Evolutionary conservation across 2,113 vertebrate genomes (phyloP).

Genomic region (Phasianus colchicus): DNA sequence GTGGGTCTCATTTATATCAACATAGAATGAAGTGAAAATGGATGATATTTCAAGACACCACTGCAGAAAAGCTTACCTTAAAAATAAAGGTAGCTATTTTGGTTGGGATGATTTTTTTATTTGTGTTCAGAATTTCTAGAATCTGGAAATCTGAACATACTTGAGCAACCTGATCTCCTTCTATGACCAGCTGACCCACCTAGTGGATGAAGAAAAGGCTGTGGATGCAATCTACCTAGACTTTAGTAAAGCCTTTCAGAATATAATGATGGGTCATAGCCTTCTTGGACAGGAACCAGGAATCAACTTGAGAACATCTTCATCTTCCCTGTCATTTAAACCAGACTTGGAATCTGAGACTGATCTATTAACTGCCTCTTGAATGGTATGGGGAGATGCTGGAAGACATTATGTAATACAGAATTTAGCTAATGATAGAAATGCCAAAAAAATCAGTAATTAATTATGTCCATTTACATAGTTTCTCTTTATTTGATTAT

Average conservation of each 20-base stretch:
- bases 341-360: neutral
- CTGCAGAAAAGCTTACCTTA: no score
- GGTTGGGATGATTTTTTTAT: neutral
- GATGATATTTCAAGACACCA: no score
- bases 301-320: neutral
- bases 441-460: neutral
- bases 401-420: neutral
- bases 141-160: neutral
- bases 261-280: neutral
- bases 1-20: no score
- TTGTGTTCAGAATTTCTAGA: neutral
- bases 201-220: no score
- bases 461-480: neutral
- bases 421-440: neutral
- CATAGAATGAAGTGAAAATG: no score
- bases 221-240: no score
- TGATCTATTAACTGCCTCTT: neutral
- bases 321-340: neutral
- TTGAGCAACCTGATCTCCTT: no score
- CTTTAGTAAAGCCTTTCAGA: neutral
- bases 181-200: no score
- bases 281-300: neutral
- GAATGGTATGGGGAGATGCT: neutral
- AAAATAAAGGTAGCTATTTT: neutral
- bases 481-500: neutral